Conservation (phyloP, 2,888 invertebrate genomes). For the Cynaeus angustus region DNA sequence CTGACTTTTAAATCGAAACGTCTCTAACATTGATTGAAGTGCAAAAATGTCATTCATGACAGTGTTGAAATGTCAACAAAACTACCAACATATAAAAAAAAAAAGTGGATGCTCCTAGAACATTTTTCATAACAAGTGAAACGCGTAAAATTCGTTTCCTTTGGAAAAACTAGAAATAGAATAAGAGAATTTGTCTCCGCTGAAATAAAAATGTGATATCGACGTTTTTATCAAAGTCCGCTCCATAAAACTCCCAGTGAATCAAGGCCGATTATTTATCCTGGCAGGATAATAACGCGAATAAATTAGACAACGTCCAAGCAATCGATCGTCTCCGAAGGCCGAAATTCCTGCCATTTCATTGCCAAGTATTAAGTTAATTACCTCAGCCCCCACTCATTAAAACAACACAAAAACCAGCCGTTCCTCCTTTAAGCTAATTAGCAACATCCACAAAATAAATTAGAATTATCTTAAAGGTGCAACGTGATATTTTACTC, state of each 20-base stretch:
- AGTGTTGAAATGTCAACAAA: too few relatives aligned
- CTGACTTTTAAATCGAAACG: too few relatives aligned
- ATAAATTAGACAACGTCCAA: slow-evolving; percentile 28
- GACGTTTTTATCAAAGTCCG: background rate
- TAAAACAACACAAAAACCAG: slow-evolving; percentile 25
- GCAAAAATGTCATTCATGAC: too few relatives aligned
- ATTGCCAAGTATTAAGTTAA: slow-evolving; percentile 36
- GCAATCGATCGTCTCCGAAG: slow-evolving; percentile 28
- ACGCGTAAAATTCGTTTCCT: too few relatives aligned
- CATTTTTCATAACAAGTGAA: too few relatives aligned
- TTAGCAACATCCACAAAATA: slow-evolving; percentile 6
- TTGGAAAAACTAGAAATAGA: too few relatives aligned
- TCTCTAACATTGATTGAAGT: too few relatives aligned
- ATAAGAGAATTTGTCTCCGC: too few relatives aligned
- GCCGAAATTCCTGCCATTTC: slow-evolving; percentile 31
- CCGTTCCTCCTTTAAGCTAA: background rate
- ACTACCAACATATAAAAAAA: too few relatives aligned
- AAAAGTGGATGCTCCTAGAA: too few relatives aligned
- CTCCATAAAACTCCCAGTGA: slow-evolving; percentile 4
- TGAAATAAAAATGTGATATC: background rate
- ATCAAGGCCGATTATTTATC: slow-evolving; percentile 18
- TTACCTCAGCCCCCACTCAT: slow-evolving; percentile 34
- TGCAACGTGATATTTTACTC: slow-evolving; percentile 9
- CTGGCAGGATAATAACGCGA: slow-evolving; percentile 29
- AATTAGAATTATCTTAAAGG: slow-evolving; percentile 14